Base-by-base conservation (phyloP, 2,888 invertebrate species). In the Ichneumon xanthorius region DNA sequence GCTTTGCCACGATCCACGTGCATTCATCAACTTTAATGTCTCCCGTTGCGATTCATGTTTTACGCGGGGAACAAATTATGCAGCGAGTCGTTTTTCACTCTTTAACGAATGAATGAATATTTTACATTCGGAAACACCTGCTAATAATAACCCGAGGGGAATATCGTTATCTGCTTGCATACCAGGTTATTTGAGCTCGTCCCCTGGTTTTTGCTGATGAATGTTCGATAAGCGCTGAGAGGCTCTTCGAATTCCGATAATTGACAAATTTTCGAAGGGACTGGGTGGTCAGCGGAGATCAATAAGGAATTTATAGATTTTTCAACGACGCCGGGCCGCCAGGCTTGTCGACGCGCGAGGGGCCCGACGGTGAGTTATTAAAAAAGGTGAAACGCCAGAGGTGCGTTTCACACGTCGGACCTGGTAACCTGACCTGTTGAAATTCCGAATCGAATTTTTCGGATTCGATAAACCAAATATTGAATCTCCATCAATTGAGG, bases 231-330 rank as follows among this genome's bases (percentile, higher is more conserved):
- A 19, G 9, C 19, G 50, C n/a, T 63, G 1, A 37, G 37, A 30
- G 9, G 4, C 48, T 45, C 19, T 48, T 63, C 19, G 9, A 76
- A 67, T 37, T 68, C 40, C 55, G 26, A 55, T 77, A 40, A 68
- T 26, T 55, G 9, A n/a, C 2, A 6, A 55, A 77, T 53, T 77
- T 6, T 63, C 22, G 16, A 11, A 50, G 7, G n/a, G 19, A 14
- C 19, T 19, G 6, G 22, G 1, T 22, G 55, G n/a, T 19, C 0
- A 9, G 37, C 1, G 19, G 22, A 55, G 19, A 22, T 22, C 19
- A 26, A 11, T 19, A 14, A 19, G 50, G 11, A 65, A 77, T 53
- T 77, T 53, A 53, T 40, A 4, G 19, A 75, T 9, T 37, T 37
- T 55, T 33, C 5, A 14, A 45, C 45, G 3, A 45, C 14, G 14